These are phyloP conservation scores for Ladona fulva DNA, from an alignment of 1,140 invertebrate species.

Conservation along the genomic window DNA sequence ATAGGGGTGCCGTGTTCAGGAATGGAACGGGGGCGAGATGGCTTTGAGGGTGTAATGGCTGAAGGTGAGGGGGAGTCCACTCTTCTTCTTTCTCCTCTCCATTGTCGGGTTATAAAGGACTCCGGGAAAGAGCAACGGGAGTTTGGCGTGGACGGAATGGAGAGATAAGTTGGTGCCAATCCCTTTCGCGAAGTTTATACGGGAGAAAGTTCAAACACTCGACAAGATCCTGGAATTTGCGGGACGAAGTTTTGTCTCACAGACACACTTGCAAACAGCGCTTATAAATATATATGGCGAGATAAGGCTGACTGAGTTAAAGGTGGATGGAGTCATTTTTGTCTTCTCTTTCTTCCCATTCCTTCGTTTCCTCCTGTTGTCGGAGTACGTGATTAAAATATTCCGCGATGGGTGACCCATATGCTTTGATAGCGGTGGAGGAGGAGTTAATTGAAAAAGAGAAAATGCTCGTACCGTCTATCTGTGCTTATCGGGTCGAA, in stretches of 20 bases:
- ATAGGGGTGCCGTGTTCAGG: not conserved
- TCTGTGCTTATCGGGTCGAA: no score
- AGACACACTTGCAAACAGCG: not conserved
- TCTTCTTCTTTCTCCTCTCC: not conserved
- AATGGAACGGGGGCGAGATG: not conserved
- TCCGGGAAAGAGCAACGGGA: not conserved
- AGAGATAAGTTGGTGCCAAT: constrained; percentile 2
- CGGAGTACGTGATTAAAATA: no score
- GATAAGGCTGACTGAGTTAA: not conserved
- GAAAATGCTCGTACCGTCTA: no score
- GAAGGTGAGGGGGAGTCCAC: not conserved
- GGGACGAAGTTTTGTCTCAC: not conserved
- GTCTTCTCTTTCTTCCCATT: no score
- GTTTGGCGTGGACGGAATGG: not conserved
- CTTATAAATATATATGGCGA: not conserved
- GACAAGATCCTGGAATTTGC: not conserved
- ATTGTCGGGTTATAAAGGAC: not conserved
- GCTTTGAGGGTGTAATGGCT: not conserved
- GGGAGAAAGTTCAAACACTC: not conserved
- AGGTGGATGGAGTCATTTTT: not conserved
- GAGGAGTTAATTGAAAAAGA: no score
- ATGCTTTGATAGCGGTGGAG: no score
- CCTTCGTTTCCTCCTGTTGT: no score
- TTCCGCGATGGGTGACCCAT: no score
- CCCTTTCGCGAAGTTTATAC: not conserved